These are phyloP conservation scores for Lagria hirta DNA, from an alignment of 2,888 invertebrate genomes.

Conservation along the genomic window DNA sequence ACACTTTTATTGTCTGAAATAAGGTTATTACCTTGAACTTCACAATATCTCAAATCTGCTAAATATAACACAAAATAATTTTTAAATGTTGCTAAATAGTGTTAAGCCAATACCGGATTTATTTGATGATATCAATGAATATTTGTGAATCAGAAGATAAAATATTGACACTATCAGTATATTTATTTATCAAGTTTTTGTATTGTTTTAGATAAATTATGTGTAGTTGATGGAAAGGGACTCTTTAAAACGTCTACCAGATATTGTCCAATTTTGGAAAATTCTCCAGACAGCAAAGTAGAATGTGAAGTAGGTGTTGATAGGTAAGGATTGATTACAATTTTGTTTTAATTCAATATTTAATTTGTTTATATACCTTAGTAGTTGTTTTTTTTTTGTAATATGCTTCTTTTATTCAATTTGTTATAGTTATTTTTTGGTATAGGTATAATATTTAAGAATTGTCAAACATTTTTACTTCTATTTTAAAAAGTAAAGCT, in stretches of 20 bases:
- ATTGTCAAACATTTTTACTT: too few species aligned
- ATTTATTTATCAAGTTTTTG: background rate
- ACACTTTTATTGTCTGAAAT: conserved; percentile 2
- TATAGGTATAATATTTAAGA: too few species aligned
- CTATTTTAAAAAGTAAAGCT: too few species aligned
- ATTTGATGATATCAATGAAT: conserved; percentile 8
- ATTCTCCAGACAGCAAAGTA: conserved; percentile 61
- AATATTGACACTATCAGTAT: background rate
- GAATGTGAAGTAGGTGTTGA: conserved; percentile 73
- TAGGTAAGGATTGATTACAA: conserved; percentile 55
- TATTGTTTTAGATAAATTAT: conserved; percentile 66
- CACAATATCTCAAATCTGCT: too few species aligned
- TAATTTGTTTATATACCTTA: too few species aligned
- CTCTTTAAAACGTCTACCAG: conserved; percentile 61
- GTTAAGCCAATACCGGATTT: conserved; percentile 5
- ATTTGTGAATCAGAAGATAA: conserved; percentile 2
- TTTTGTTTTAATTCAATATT: conserved; percentile 6
- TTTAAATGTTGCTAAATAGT: conserved; percentile 3
- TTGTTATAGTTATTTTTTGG: too few species aligned
- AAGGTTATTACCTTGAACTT: too few species aligned
- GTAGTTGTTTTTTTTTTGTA: too few species aligned
- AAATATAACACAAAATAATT: background rate
- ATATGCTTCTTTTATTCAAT: too few species aligned
- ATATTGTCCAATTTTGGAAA: conserved; percentile 66
- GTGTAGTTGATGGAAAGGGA: conserved; percentile 69